Conservation (phyloP, 2,113 vertebrate species). For the Phyllopteryx taeniolatus region DNA sequence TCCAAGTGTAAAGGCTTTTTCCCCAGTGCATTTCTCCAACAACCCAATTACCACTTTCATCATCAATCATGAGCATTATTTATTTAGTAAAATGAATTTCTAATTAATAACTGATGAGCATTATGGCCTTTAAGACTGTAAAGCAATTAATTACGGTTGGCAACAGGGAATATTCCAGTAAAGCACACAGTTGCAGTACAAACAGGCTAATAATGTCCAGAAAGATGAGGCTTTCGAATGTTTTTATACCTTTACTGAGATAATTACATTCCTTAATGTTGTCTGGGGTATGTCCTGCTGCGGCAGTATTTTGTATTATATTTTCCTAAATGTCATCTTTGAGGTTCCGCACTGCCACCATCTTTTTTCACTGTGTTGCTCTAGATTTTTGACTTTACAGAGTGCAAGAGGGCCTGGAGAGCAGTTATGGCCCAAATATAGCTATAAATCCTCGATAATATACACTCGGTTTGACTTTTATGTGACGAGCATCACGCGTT, state of each 20-base stretch:
- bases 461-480: conserved; percentile 20
- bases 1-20: conserved; percentile 78
- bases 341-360: conserved; percentile 6
- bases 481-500: conserved; percentile 30
- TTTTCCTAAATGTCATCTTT: conserved; percentile 25
- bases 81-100: conserved; percentile 99
- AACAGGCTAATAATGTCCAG: conserved; percentile 74
- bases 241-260: conserved; percentile 58
- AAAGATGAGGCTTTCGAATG: conserved; percentile 67
- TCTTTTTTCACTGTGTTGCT: conserved; percentile 16
- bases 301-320: conserved; percentile 22
- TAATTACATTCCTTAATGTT: conserved; percentile 65
- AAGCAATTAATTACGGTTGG: conserved; percentile 94
- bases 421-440: conserved; percentile 5
- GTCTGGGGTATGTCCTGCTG: conserved; percentile 31
- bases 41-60: conserved; percentile 98
- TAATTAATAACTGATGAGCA: conserved; percentile 99
- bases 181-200: conserved; percentile 75
- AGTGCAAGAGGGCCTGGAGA: not conserved
- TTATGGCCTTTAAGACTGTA: conserved; percentile 96
- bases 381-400: conserved; percentile 3
- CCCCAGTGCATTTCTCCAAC: conserved; percentile 84
- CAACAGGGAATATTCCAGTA: conserved; percentile 82
- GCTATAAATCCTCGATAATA: not conserved
- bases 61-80: conserved; percentile 99